Percentiles rank a stretch among this genome's conserved stretches.
Conservation (phyloP, 2,888 invertebrate species). For the Tipula confusa region DNA sequence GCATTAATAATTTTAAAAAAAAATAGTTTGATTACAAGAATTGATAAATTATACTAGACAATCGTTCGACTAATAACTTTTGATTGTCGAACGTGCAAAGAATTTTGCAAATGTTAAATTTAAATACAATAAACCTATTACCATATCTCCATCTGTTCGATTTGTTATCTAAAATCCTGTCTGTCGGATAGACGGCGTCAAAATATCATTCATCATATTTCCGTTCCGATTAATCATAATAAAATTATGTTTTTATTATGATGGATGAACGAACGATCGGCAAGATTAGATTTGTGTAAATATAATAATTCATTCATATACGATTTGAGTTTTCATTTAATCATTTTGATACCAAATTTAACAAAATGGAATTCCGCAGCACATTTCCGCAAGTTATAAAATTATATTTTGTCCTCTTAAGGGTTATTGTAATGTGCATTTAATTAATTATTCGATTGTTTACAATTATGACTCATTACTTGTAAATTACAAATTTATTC, state of each 20-base stretch:
- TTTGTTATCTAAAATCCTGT: not conserved
- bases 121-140: not conserved
- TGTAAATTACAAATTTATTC: not conserved
- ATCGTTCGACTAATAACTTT: not conserved
- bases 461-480: not conserved
- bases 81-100: not conserved
- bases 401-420: not conserved
- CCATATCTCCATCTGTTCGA: not conserved
- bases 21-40: not conserved
- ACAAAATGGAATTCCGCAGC: not conserved
- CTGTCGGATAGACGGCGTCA: not conserved
- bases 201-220: not conserved
- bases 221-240: not conserved
- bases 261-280: not conserved
- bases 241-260: not conserved
- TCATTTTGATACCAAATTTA: not conserved
- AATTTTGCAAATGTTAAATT: not conserved
- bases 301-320: not conserved
- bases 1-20: not conserved
- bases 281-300: not conserved
- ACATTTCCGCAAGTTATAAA: not conserved
- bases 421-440: not conserved
- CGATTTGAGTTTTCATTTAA: not conserved
- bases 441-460: not conserved
- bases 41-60: no score